phyloP scores from a whole-genome alignment of 2,888 invertebrate species.

The Heliconius aoede region DNA sequence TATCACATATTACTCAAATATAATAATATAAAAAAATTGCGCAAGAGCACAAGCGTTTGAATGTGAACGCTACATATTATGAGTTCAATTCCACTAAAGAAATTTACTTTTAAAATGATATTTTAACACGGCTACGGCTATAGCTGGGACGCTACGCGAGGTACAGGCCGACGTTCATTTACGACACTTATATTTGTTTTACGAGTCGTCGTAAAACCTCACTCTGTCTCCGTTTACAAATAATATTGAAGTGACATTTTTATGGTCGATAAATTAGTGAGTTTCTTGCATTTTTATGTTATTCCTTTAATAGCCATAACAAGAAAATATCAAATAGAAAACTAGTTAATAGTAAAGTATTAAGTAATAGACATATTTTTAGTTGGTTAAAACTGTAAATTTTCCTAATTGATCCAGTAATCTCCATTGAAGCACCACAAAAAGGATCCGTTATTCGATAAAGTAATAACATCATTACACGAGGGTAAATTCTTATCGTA shows the following conservation, averaged over 20 bases:
- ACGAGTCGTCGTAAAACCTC: slow-evolving; percentile 26
- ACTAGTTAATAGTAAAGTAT: not conserved
- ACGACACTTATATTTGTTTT: slow-evolving; percentile 26
- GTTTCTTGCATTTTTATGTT: not conserved
- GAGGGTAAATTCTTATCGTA: slow-evolving; percentile 8
- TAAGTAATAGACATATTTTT: not conserved
- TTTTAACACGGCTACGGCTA: no score
- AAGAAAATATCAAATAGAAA: not conserved
- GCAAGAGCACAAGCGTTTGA: no score
- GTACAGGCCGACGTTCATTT: slow-evolving; percentile 30
- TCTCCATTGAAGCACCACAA: not conserved
- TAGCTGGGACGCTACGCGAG: slow-evolving; percentile 1
- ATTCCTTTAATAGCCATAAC: not conserved
- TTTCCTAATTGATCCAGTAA: no score
- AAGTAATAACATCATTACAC: slow-evolving; percentile 4
- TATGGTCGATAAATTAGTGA: slow-evolving; percentile 18
- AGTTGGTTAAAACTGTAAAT: not conserved
- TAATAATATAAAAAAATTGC: no score
- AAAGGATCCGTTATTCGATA: not conserved
- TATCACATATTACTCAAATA: no score
- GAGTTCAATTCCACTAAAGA: no score
- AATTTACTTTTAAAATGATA: no score
- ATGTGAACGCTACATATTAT: no score
- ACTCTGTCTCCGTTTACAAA: slow-evolving; percentile 26
- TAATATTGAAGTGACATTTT: slow-evolving; percentile 35